Evolutionary conservation across 2,888 invertebrate species (phyloP).

Genomic region (Apodemia duryi): DNA sequence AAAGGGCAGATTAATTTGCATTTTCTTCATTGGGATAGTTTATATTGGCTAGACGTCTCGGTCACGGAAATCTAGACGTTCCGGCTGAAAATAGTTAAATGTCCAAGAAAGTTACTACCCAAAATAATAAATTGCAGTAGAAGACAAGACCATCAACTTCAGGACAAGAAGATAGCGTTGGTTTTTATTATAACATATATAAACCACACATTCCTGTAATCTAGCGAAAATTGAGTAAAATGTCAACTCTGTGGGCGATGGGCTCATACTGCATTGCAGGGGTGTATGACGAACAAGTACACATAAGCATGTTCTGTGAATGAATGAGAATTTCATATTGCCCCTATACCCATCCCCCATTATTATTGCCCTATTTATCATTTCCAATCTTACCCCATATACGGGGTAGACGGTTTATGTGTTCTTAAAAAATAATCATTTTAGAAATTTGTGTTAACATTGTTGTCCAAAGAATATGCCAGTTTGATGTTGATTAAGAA

Average conservation of each 20-base stretch:
- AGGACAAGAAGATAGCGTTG: no score
- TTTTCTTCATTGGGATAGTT: no score
- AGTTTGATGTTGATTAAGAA: conserved; percentile 1
- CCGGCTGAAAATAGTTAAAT: no score
- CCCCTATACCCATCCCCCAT: background rate
- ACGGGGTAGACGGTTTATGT: background rate
- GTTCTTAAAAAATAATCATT: background rate
- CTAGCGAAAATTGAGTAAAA: no score
- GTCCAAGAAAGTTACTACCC: no score
- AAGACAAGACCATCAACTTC: no score
- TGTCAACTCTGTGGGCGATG: background rate
- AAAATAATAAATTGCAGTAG: no score
- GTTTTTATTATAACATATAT: no score
- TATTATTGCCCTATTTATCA: background rate
- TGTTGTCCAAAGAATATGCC: conserved; percentile 5
- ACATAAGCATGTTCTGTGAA: conserved; percentile 1
- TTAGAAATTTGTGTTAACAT: background rate
- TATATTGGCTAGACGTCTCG: no score
- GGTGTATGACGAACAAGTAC: background rate
- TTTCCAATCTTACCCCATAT: background rate
- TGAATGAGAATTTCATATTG: background rate
- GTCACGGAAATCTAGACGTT: no score
- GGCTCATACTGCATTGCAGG: background rate
- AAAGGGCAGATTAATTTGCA: no score
- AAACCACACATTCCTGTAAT: no score